Evolutionary conservation across 2,888 invertebrate species (phyloP).

Genomic region (Drosophila meridionalis): DNA sequence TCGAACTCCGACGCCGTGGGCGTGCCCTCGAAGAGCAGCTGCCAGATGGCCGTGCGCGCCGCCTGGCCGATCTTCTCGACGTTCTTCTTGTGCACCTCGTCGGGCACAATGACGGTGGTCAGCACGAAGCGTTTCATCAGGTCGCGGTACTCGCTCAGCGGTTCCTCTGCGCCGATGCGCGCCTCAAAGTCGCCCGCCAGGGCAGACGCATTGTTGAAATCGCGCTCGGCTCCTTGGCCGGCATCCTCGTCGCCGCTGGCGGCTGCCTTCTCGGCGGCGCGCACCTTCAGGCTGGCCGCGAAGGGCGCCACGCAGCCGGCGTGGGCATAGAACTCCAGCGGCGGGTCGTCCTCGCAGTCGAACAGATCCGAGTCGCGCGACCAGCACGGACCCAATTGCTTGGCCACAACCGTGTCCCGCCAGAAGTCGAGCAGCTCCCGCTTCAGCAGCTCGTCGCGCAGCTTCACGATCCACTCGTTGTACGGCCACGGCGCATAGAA

Average conservation of each 20-base stretch:
- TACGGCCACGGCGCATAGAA: constrained; percentile 76
- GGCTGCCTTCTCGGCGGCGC: constrained; percentile 26
- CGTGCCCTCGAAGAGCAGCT: constrained; percentile 62
- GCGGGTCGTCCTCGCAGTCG: constrained; percentile 72
- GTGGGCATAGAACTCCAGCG: constrained; percentile 73
- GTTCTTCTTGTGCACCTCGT: constrained; percentile 55
- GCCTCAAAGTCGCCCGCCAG: constrained; percentile 61
- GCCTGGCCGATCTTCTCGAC: constrained; percentile 59
- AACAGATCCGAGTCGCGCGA: constrained; percentile 77
- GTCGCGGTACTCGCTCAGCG: constrained; percentile 61
- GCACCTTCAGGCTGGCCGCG: constrained; percentile 62
- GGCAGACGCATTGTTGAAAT: constrained; percentile 48
- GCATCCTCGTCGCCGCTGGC: constrained; percentile 16
- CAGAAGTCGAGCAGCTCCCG: constrained; percentile 72
- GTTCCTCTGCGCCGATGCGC: constrained; percentile 29
- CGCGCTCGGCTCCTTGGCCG: neutral
- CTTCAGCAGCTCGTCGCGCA: constrained; percentile 70
- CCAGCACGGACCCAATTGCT: constrained; percentile 76
- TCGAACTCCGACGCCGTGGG: constrained; percentile 30
- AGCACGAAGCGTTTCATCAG: constrained; percentile 70
- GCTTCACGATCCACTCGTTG: constrained; percentile 77
- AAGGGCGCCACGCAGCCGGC: constrained; percentile 69
- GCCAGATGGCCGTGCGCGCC: constrained; percentile 62
- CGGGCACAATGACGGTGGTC: constrained; percentile 50
- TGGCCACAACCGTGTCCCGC: constrained; percentile 67